Conservation (phyloP, 2,888 invertebrate genomes). For the Steinernema carpocapsae region DNA sequence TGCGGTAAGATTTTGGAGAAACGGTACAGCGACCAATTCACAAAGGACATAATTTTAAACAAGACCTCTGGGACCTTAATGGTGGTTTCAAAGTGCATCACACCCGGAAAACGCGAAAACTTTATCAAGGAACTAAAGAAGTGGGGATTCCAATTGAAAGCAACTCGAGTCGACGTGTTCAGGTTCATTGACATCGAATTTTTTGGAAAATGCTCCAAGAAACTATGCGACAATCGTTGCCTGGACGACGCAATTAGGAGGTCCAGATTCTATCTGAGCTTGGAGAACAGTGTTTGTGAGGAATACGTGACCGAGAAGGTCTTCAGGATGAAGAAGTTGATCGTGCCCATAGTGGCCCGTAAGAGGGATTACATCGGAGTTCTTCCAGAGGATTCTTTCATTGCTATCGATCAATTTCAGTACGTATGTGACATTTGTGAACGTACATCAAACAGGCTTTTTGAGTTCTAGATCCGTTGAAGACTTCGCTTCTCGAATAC, state of each 20-base stretch:
- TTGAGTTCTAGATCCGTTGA: neutral
- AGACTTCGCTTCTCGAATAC: neutral
- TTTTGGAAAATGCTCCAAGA: slow-evolving; percentile 3
- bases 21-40: neutral
- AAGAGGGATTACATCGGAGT: neutral
- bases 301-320: slow-evolving; percentile 17
- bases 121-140: neutral
- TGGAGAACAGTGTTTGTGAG: slow-evolving; percentile 10
- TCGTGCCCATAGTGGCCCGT: neutral
- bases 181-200: neutral
- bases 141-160: neutral
- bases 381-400: neutral
- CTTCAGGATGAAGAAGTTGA: slow-evolving; percentile 4
- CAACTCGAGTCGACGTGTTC: neutral
- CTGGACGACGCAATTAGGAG: neutral
- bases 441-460: neutral
- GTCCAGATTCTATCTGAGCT: slow-evolving; percentile 4
- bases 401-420: neutral
- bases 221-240: neutral
- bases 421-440: neutral
- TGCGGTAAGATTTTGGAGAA: neutral
- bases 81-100: slow-evolving; percentile 6
- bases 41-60: neutral
- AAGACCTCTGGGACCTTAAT: neutral
- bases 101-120: neutral